Evolutionary conservation across 2,797 vertebrate species (phyloP).

Genomic region (Holocentrus rufus): DNA sequence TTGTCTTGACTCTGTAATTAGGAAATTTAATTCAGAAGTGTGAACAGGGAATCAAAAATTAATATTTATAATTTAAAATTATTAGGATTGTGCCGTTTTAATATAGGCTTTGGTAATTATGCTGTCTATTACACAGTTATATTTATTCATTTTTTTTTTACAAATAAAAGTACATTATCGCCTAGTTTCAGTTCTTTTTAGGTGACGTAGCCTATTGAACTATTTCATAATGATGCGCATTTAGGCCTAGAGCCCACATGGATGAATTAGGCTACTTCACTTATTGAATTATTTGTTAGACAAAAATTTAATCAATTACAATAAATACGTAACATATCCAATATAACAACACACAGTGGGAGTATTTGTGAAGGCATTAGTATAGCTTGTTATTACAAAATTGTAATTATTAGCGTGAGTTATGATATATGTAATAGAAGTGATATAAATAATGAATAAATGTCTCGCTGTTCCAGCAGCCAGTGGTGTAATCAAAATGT

Average conservation of each 20-base stretch:
- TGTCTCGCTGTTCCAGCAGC: neutral
- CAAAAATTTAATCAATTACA: neutral
- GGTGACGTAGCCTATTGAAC: neutral
- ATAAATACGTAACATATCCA: neutral
- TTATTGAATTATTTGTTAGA: neutral
- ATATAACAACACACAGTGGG: neutral
- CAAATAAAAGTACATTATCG: neutral
- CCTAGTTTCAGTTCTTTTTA: neutral
- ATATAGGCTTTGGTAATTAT: no score
- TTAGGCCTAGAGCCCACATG: neutral
- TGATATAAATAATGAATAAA: slow-evolving; percentile 6
- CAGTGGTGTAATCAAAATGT: neutral
- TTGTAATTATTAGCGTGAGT: neutral
- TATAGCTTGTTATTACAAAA: neutral
- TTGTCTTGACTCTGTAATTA: neutral
- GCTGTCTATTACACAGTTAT: no score
- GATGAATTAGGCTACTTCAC: neutral
- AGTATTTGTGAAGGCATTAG: neutral
- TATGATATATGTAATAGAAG: neutral
- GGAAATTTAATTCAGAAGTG: neutral
- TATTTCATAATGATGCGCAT: neutral
- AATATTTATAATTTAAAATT: neutral
- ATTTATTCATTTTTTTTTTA: neutral
- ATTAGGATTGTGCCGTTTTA: no score
- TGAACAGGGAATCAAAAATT: neutral